Evolutionary conservation across 1,140 invertebrate genomes (phyloP).

Genomic region (Gryon sp.): DNA sequence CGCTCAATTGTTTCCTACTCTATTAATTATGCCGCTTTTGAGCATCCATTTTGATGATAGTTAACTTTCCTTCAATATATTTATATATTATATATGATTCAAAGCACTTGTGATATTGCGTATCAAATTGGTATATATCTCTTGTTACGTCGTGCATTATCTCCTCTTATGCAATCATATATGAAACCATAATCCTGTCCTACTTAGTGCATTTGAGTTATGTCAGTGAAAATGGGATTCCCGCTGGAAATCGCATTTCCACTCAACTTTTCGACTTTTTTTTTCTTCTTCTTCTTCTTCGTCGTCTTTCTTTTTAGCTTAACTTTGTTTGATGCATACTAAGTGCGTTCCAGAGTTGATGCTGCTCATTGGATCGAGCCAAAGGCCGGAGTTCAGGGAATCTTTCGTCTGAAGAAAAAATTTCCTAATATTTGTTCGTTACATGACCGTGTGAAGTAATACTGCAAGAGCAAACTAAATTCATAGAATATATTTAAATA

Average conservation of each 20-base stretch:
- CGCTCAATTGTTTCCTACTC: no score
- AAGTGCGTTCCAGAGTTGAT: not conserved
- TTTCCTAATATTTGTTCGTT: slow-evolving; percentile 54
- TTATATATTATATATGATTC: slow-evolving; percentile 26
- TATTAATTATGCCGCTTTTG: no score
- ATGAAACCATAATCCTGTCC: slow-evolving; percentile 20
- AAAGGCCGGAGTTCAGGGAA: slow-evolving; percentile 47
- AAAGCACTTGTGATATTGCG: slow-evolving; percentile 38
- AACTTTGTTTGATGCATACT: not conserved
- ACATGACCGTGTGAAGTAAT: slow-evolving; percentile 46
- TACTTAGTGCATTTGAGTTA: slow-evolving; percentile 19
- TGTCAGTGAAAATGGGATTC: slow-evolving; percentile 1
- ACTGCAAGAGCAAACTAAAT: slow-evolving; percentile 27
- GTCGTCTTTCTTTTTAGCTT: no score
- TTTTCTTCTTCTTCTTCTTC: no score
- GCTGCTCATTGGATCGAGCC: not conserved
- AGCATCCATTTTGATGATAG: not conserved
- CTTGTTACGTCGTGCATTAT: slow-evolving; percentile 40
- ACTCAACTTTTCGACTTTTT: not conserved
- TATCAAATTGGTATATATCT: slow-evolving; percentile 44
- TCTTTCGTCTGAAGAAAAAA: slow-evolving; percentile 20
- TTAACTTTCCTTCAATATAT: slow-evolving; percentile 34
- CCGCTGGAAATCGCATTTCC: slow-evolving; percentile 9
- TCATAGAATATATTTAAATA: slow-evolving; percentile 18
- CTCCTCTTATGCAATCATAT: slow-evolving; percentile 30